Conservation (phyloP, 1,140 invertebrate species). For the roundworm (Caenorhabditis elegans) region WBcel235 BX284602.5:7555001-7555500, state of each 20-base stretch:
- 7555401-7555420: too few species aligned
- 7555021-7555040: conserved; percentile 11
- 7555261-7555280: too few species aligned
- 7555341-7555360: too few species aligned
- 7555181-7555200: background rate
- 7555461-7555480: background rate
- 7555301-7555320: too few species aligned
- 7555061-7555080: background rate
- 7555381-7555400: too few species aligned
- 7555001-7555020: background rate
- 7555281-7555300: too few species aligned
- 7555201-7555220: background rate
- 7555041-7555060: background rate
- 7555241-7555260: background rate
- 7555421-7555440: background rate
- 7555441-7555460: background rate
- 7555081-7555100: conserved; percentile 24
- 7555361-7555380: too few species aligned
- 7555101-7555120: background rate
- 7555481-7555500: background rate
- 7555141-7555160: background rate
- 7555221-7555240: conserved; percentile 2
- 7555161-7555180: background rate
- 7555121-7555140: background rate
- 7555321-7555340: too few species aligned